Evolutionary conservation across 1,140 invertebrate genomes (phyloP), one percentile per base, ranked within the genome.

Genomic region (Lordiphosa stackelbergi): DNA sequence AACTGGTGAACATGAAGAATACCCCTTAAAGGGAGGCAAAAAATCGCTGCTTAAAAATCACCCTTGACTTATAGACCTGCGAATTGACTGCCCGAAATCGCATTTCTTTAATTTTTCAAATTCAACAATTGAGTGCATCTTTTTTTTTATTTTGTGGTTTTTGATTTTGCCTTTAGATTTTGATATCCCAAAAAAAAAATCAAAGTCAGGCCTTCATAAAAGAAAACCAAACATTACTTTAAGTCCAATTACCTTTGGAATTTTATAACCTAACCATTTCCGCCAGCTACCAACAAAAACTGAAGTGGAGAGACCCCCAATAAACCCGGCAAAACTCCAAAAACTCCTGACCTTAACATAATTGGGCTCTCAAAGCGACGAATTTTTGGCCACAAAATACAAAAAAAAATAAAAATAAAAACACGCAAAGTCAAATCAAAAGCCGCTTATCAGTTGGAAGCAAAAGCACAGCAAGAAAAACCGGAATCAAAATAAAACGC

Each of bases 401-500:
- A 19, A 42, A 49, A 46, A 51, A 16, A 12, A 56, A 9, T 35
- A 53, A 48, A 51, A 42, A 6, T 35, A 53, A 43, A 56, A 38
- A 1, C 22, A 24, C 40, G 40, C 22, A 54, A 53, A 69, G 12
- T 12, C 43, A 43, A 69, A 43, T 34, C 51, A 68, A 68, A 58
- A 59, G 37, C 28, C 56, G 59, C 57, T 77, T 75, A 75, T 77
- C 73, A 62, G 53, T 28, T 12, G 28, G 28, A 6, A 31, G 36
- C 53, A 51, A 34, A 34, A 35, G 55, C 66, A 75, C 66, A 70
- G 53, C 66, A 66, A 57, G 71, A 57, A 69, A 73, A 77, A 69
- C 73, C 73, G 69, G 73, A 79, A 73, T 79, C 69, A 79, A 70
- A 77, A 78, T 61, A 64, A 69, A 78, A 53, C 31, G 35, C 55